A percentile compares a stretch with the other conserved stretches of the same genome.
These are phyloP conservation scores for Hydropsyche betteni DNA, from an alignment of 2,888 invertebrate species.

Conservation along the genomic window DNA sequence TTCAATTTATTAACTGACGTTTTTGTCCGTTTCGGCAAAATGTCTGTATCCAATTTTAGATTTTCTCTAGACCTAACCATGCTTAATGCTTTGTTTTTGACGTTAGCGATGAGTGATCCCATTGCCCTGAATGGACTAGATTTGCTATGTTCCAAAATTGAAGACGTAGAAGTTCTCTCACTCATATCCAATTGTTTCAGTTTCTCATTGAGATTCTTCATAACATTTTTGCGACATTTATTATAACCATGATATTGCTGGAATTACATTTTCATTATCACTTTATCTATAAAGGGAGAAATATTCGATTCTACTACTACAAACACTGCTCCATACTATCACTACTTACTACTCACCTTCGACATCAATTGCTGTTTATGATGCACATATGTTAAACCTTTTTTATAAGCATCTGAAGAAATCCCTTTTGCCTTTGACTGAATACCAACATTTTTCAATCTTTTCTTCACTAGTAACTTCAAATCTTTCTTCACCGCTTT, in stretches of 20 bases:
- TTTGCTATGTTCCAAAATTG: constrained; percentile 54
- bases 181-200: constrained; percentile 54
- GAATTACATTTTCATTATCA: constrained; percentile 52
- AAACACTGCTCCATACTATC: background rate
- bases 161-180: constrained; percentile 57
- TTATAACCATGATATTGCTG: constrained; percentile 65
- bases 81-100: constrained; percentile 65
- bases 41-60: constrained; percentile 4
- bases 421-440: constrained; percentile 71
- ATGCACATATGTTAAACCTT: constrained; percentile 66
- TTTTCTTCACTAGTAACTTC: constrained; percentile 59
- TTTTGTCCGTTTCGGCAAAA: background rate
- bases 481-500: constrained; percentile 46
- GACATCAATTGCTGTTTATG: constrained; percentile 67
- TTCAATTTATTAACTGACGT: background rate
- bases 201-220: constrained; percentile 62
- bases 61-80: constrained; percentile 59
- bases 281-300: background rate
- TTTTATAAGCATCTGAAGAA: constrained; percentile 66
- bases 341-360: constrained; percentile 61
- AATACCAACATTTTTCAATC: constrained; percentile 69
- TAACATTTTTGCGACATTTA: constrained; percentile 61
- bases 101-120: constrained; percentile 64
- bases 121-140: constrained; percentile 52
- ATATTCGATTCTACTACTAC: background rate